A percentile compares a stretch with the other conserved stretches of the same genome.
phyloP scores from a whole-genome alignment of 37 sponge, comb jelly and placozoan species.

The Chondrilla cf. caribensis region DNA sequence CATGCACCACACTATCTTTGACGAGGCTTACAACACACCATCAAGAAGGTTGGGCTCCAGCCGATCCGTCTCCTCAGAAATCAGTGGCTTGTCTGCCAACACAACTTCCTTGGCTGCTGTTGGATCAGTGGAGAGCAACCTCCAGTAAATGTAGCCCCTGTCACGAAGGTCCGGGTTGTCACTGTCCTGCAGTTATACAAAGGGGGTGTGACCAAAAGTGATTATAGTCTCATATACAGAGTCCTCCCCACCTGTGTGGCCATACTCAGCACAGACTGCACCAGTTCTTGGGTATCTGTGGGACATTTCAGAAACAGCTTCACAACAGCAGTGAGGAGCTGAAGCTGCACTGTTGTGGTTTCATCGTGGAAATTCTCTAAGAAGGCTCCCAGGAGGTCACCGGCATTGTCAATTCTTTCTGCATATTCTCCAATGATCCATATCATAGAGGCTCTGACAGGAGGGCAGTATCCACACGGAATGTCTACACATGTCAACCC shows the following conservation, averaged over 20 bases:
- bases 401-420: conserved; percentile 94
- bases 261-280: conserved; percentile 89
- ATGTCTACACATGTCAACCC: no score
- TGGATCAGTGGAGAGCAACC: conserved; percentile 97
- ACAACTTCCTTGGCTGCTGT: conserved; percentile 99
- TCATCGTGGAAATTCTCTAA: conserved; percentile 94
- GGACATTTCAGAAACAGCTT: conserved; percentile 98
- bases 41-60: conserved; percentile 95
- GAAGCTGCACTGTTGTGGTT: conserved; percentile 92
- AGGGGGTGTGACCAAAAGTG: background rate
- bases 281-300: conserved; percentile 89
- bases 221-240: background rate
- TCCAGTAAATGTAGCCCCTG: conserved; percentile 99
- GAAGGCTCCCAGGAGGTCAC: conserved; percentile 85
- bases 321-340: conserved; percentile 93
- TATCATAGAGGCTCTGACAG: conserved; percentile 93
- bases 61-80: conserved; percentile 97
- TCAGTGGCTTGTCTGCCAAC: conserved; percentile 96
- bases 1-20: background rate
- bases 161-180: conserved; percentile 98
- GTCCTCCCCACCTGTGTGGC: conserved; percentile 78
- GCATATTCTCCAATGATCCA: conserved; percentile 99
- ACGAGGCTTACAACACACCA: background rate
- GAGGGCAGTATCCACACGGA: no score
- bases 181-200: conserved; percentile 63